These are phyloP conservation scores for Tetranychus piercei DNA, from an alignment of 2,888 invertebrate genomes.

Conservation along the genomic window DNA sequence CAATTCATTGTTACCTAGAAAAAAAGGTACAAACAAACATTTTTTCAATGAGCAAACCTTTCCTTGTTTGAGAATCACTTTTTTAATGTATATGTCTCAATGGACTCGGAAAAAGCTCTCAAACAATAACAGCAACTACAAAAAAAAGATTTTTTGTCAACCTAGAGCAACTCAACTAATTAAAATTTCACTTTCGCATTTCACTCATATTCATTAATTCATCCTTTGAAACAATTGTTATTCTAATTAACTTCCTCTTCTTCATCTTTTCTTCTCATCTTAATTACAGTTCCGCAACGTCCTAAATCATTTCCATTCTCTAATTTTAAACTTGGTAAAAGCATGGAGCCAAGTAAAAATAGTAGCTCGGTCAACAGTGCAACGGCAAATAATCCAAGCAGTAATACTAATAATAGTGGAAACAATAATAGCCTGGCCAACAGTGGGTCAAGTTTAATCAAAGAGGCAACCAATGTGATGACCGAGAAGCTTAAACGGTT, in stretches of 20 bases:
- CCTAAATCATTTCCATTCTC: slow-evolving; percentile 13
- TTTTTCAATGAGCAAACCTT: too few relatives aligned
- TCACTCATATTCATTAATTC: too few relatives aligned
- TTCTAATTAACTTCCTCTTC: not conserved
- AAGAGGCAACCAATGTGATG: slow-evolving; percentile 10
- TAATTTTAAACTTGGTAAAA: too few relatives aligned
- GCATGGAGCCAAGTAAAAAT: not conserved
- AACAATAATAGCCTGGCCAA: not conserved
- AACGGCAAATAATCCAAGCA: not conserved
- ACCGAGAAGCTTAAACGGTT: slow-evolving; percentile 5
- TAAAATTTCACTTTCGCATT: too few relatives aligned
- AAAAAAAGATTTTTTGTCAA: too few relatives aligned
- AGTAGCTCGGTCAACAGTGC: not conserved
- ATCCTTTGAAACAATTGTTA: not conserved
- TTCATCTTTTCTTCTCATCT: not conserved
- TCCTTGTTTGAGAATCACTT: too few relatives aligned
- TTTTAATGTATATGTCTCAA: too few relatives aligned
- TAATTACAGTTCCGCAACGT: not conserved
- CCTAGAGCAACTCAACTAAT: too few relatives aligned
- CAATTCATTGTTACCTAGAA: too few relatives aligned
- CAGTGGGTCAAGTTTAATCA: slow-evolving; percentile 5
- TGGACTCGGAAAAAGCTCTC: too few relatives aligned
- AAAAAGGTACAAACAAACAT: too few relatives aligned
- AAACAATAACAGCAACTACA: too few relatives aligned
- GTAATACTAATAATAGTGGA: not conserved